These are phyloP conservation scores for Callaeas wilsoni DNA, from an alignment of 2,113 vertebrate species.

Conservation along the genomic window DNA sequence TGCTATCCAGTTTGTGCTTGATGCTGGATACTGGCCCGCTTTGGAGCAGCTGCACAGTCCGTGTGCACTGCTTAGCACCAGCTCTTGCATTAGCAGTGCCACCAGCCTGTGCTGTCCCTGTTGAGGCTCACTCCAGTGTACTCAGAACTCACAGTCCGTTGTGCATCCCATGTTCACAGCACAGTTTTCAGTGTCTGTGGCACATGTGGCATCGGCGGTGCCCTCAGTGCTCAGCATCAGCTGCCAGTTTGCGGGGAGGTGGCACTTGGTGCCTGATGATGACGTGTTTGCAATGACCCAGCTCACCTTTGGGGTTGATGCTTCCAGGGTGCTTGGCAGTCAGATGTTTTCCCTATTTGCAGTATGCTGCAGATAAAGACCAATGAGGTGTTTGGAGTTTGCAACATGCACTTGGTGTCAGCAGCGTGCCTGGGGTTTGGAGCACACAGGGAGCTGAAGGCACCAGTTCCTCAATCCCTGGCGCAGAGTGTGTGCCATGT, in stretches of 20 bases:
- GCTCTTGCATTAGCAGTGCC: neutral
- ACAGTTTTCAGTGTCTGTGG: neutral
- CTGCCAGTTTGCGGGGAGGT: neutral
- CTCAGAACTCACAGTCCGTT: accelerated
- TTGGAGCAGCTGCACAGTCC: neutral
- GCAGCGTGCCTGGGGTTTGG: accelerated
- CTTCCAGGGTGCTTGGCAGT: neutral
- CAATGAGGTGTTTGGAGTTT: neutral
- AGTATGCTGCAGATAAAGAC: neutral
- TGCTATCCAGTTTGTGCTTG: neutral
- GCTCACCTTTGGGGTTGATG: accelerated
- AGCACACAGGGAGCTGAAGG: neutral
- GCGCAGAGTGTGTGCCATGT: accelerated
- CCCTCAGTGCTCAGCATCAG: neutral
- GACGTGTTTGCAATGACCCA: accelerated
- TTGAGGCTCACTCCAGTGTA: neutral
- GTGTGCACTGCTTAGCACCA: neutral
- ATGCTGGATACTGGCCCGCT: neutral
- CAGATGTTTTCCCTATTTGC: accelerated
- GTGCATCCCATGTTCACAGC: accelerated
- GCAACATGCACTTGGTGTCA: neutral
- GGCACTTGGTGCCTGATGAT: neutral
- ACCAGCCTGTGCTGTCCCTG: neutral
- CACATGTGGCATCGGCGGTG: accelerated
- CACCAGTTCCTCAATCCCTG: neutral